Evolutionary conservation across 2,888 invertebrate species (phyloP).

Genomic region (Sarcophaga subvicina): DNA sequence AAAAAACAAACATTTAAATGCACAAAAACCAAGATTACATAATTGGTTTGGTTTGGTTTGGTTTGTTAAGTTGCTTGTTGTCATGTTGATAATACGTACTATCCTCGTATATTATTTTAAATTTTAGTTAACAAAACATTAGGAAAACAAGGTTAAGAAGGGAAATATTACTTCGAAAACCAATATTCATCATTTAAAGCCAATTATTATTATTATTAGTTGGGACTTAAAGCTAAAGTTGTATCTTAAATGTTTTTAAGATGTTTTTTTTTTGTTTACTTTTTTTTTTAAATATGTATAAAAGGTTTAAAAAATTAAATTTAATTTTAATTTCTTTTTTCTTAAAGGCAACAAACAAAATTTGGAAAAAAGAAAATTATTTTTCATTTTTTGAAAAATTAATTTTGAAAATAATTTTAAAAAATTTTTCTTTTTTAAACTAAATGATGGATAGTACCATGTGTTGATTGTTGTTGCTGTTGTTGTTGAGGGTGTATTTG

Average conservation of each 20-base stretch:
- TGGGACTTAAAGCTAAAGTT: neutral
- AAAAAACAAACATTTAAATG: conserved; percentile 47
- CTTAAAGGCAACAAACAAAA: neutral
- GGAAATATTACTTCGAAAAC: neutral
- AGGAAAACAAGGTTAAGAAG: neutral
- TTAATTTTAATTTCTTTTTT: too few species aligned
- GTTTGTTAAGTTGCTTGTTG: neutral
- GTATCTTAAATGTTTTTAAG: neutral
- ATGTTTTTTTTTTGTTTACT: neutral
- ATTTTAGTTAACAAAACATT: neutral
- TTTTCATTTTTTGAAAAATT: neutral
- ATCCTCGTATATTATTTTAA: neutral
- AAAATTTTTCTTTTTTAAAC: conserved; percentile 48
- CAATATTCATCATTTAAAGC: neutral
- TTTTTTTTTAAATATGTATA: neutral
- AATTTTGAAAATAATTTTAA: neutral
- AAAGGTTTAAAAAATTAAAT: neutral
- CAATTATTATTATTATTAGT: neutral
- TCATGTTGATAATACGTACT: neutral
- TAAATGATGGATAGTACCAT: conserved; percentile 66
- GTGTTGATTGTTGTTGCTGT: conserved; percentile 46
- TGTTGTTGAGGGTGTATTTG: conserved; percentile 38
- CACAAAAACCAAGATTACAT: conserved; percentile 46
- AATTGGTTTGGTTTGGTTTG: neutral
- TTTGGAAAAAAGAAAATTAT: neutral